These are phyloP conservation scores for Scaptodrosophila lebanonensis DNA, from an alignment of 1,140 invertebrate genomes.

Conservation along the genomic window DNA sequence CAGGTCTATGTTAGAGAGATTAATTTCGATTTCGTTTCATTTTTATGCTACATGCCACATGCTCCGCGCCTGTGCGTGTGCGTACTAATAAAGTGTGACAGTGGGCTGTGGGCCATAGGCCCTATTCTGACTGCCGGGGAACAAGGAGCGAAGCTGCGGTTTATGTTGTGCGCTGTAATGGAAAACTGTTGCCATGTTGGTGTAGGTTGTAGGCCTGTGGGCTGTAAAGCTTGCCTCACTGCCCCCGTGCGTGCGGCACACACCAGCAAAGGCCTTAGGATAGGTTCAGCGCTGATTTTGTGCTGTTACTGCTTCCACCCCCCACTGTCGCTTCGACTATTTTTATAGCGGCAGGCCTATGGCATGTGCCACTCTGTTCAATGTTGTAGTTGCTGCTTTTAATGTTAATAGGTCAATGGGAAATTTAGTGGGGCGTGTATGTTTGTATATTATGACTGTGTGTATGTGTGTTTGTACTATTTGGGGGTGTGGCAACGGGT, in stretches of 20 bases:
- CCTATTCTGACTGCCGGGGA: neutral
- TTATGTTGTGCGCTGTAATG: conserved; percentile 47
- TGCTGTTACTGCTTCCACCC: neutral
- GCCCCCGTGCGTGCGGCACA: conserved; percentile 9
- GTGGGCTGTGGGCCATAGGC: neutral
- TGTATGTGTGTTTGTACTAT: neutral
- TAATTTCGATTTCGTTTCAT: conserved; percentile 76
- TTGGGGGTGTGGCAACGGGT: no score
- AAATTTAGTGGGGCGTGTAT: conserved; percentile 58
- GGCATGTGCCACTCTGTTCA: no score
- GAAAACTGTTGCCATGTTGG: conserved; percentile 69
- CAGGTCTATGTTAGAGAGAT: conserved; percentile 78
- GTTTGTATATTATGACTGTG: neutral
- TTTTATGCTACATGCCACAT: conserved; percentile 1
- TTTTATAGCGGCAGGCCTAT: conserved; percentile 23
- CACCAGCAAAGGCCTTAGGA: conserved; percentile 61
- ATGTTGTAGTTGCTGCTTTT: conserved; percentile 34
- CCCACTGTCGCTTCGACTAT: conserved; percentile 18
- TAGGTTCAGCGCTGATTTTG: conserved; percentile 50
- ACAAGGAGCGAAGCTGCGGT: neutral
- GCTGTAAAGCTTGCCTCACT: conserved; percentile 2
- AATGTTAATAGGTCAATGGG: conserved; percentile 70
- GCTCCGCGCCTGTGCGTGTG: conserved; percentile 16
- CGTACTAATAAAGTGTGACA: conserved; percentile 31
- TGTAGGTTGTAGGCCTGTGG: conserved; percentile 51